A percentile compares a stretch with the other conserved stretches of the same genome.
Conservation (phyloP, 1,140 invertebrate species). For the Streblospio benedicti region DNA sequence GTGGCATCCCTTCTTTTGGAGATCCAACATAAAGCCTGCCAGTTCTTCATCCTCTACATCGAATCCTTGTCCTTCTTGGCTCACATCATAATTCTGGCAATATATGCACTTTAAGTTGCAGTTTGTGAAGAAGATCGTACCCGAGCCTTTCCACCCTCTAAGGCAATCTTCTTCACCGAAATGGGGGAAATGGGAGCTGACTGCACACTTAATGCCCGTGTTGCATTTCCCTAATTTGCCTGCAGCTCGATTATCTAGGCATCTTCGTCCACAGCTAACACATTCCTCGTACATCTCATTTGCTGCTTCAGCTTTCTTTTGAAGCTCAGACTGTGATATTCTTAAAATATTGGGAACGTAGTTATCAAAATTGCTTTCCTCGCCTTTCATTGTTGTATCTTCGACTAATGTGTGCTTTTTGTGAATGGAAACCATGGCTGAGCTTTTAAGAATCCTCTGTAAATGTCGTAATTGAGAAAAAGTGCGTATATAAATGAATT, state of each 20-base stretch:
- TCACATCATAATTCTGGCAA: constrained; percentile 5
- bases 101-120: constrained; percentile 6
- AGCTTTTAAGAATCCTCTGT: no score
- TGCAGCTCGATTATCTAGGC: not conserved
- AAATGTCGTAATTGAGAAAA: no score
- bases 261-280: constrained; percentile 1
- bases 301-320: not conserved
- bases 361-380: no score
- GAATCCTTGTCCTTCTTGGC: not conserved
- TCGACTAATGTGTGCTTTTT: no score
- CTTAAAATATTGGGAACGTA: not conserved
- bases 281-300: constrained; percentile 6
- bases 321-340: not conserved
- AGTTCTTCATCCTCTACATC: constrained; percentile 3
- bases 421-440: no score
- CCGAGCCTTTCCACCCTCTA: not conserved
- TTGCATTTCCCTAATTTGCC: constrained; percentile 4
- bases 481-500: no score
- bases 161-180: constrained; percentile 8
- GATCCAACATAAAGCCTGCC: not conserved
- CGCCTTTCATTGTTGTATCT: no score
- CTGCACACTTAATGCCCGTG: not conserved
- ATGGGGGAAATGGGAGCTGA: constrained; percentile 3
- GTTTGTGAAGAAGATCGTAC: constrained; percentile 11
- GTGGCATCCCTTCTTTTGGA: constrained; percentile 3